These are phyloP conservation scores for Calephelis nemesis DNA, from an alignment of 1,140 invertebrate species.

Conservation along the genomic window DNA sequence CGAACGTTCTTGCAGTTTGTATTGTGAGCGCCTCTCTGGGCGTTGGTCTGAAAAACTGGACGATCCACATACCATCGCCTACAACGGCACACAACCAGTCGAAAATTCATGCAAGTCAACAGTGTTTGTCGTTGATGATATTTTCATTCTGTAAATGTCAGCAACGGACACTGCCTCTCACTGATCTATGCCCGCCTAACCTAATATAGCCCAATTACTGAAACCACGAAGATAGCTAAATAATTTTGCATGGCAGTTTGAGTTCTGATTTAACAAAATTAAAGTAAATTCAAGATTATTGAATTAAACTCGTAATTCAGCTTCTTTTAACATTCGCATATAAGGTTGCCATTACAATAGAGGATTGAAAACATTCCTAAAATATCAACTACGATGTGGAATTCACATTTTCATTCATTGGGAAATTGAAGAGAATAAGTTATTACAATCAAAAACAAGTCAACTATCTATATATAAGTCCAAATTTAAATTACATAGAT, in stretches of 20 bases:
- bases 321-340: conserved; percentile 53
- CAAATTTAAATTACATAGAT: conserved; percentile 25
- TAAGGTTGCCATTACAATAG: conserved; percentile 66
- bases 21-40: conserved; percentile 68
- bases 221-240: conserved; percentile 55
- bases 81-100: conserved; percentile 73
- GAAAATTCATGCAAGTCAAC: conserved; percentile 58
- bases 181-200: conserved; percentile 49
- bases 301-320: conserved; percentile 14
- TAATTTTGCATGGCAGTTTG: conserved; percentile 32
- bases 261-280: conserved; percentile 38
- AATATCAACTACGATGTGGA: neutral
- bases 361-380: neutral
- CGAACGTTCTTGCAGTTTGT: conserved; percentile 63
- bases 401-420: neutral
- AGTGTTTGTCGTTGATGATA: conserved; percentile 72
- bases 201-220: conserved; percentile 48
- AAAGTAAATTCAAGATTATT: too few species aligned
- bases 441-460: too few species aligned
- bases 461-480: too few species aligned
- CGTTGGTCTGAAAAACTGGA: conserved; percentile 77
- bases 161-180: conserved; percentile 72
- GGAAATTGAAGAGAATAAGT: too few species aligned
- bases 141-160: conserved; percentile 71
- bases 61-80: conserved; percentile 79